Conservation (phyloP, 2,797 vertebrate genomes). For the Peromyscus eremicus region DNA sequence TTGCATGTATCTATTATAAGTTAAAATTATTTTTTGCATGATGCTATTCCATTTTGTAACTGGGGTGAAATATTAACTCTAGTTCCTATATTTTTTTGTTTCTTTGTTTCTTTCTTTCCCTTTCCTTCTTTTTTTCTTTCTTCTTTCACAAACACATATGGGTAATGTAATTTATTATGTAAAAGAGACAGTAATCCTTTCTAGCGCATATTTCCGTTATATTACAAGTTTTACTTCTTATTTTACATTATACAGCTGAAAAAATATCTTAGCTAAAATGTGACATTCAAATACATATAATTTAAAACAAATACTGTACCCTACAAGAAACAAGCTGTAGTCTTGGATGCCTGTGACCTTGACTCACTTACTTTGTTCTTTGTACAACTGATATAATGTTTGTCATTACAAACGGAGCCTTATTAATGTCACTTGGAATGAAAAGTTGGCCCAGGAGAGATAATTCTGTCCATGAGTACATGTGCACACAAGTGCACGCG, state of each 20-base stretch:
- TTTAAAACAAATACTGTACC: neutral
- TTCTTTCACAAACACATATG: neutral
- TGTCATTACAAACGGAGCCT: neutral
- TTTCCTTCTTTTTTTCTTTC: too few relatives aligned
- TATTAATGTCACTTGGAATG: neutral
- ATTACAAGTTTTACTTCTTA: neutral
- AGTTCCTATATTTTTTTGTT: neutral
- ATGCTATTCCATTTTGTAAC: neutral
- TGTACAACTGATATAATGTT: neutral
- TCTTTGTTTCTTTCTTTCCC: neutral
- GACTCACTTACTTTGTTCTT: neutral
- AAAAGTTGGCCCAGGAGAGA: neutral
- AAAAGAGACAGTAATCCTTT: neutral
- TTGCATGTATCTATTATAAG: neutral
- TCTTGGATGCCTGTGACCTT: neutral
- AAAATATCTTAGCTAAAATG: constrained; percentile 1
- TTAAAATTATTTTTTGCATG: neutral
- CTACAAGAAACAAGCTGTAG: neutral
- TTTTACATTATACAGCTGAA: neutral
- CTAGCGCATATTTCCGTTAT: neutral
- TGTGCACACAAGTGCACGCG: rapidly evolving
- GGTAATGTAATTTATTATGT: neutral
- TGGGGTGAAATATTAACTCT: neutral
- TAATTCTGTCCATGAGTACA: neutral
- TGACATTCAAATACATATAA: neutral